A percentile compares a stretch with the other conserved stretches of the same genome.
Conservation (phyloP, 2,113 vertebrate species). For the Bubo scandiacus region DNA sequence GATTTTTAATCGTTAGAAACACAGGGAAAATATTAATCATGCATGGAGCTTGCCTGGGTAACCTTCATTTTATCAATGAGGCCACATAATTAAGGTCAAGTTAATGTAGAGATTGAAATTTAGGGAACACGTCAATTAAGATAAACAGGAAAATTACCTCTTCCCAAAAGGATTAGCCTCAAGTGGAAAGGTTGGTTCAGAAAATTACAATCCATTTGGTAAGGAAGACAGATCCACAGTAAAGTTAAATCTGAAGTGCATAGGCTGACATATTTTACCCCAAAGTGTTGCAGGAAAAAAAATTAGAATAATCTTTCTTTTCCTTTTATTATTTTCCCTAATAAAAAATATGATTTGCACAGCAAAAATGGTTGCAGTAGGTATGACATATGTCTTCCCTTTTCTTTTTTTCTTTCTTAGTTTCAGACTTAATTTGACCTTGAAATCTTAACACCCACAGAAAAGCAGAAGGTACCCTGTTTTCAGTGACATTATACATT, state of each 20-base stretch:
- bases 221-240: not conserved
- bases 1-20: slow-evolving; percentile 3
- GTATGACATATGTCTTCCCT: not conserved
- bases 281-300: not conserved
- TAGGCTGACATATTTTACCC: not conserved
- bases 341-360: not conserved
- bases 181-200: slow-evolving; percentile 39
- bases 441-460: not conserved
- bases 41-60: not conserved
- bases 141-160: slow-evolving; percentile 59
- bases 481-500: not conserved
- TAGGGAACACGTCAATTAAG: slow-evolving; percentile 43
- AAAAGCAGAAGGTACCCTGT: not conserved
- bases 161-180: slow-evolving; percentile 53
- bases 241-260: not conserved
- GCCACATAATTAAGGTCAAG: slow-evolving; percentile 53
- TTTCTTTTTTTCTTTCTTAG: not conserved
- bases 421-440: not conserved
- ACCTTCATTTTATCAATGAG: slow-evolving; percentile 39
- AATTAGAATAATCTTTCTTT: not conserved
- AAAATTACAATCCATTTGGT: slow-evolving; percentile 40
- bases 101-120: slow-evolving; percentile 52
- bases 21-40: not conserved
- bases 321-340: not conserved
- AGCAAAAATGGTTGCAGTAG: not conserved